A percentile compares a stretch with the other conserved stretches of the same genome.
These are phyloP conservation scores for Mallateleia sp. DNA, from an alignment of 2,888 invertebrate genomes.

Conservation along the genomic window DNA sequence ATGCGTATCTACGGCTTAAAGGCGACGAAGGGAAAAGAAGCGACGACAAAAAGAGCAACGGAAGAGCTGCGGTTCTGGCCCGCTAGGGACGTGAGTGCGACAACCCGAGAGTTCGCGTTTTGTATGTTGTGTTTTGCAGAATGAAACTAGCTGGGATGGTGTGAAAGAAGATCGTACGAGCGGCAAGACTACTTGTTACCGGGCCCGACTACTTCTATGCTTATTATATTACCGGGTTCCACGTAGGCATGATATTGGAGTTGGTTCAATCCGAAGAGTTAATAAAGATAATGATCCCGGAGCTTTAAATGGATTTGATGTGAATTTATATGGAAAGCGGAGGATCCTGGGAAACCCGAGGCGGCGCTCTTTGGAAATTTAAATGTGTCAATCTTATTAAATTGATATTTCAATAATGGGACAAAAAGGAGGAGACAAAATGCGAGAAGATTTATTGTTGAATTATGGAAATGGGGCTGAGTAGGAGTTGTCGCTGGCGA, in stretches of 20 bases:
- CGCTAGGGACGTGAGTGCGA: slow-evolving; percentile 28
- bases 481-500: not conserved
- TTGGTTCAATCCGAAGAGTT: slow-evolving; percentile 22
- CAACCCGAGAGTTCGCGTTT: slow-evolving; percentile 57
- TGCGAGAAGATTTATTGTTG: not conserved
- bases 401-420: slow-evolving; percentile 8
- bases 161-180: slow-evolving; percentile 52
- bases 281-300: slow-evolving; percentile 47
- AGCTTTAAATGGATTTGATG: slow-evolving; percentile 16
- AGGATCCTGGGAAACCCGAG: slow-evolving; percentile 29
- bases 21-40: slow-evolving; percentile 36
- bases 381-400: not conserved
- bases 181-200: slow-evolving; percentile 62
- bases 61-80: slow-evolving; percentile 38
- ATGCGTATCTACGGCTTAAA: slow-evolving; percentile 44
- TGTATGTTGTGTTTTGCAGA: slow-evolving; percentile 46
- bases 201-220: slow-evolving; percentile 50
- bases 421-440: not conserved
- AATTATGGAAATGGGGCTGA: not conserved
- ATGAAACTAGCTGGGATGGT: slow-evolving; percentile 47
- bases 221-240: slow-evolving; percentile 59
- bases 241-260: slow-evolving; percentile 19
- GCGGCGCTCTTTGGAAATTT: not conserved
- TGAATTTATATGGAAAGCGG: slow-evolving; percentile 12
- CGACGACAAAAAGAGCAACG: slow-evolving; percentile 23